Percentiles rank a stretch among this genome's conserved stretches.
Evolutionary conservation across 2,888 invertebrate species (phyloP).

Genomic region (Branchellion lobata): DNA sequence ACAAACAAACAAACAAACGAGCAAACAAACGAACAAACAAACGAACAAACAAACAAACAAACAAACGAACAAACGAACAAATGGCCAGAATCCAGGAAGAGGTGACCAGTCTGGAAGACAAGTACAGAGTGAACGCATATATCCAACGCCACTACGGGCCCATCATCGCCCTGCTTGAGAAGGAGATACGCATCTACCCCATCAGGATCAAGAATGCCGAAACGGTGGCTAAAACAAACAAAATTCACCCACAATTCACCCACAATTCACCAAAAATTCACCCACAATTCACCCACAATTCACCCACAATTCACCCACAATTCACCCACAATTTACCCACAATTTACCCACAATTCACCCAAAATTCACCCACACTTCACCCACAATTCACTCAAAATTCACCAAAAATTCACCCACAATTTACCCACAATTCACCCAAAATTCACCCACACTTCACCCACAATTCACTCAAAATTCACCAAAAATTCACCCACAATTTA

Average conservation of each 20-base stretch:
- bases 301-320: no score
- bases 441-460: no score
- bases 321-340: no score
- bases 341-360: no score
- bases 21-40: neutral
- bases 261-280: neutral
- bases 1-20: neutral
- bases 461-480: no score
- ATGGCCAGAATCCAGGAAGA: neutral
- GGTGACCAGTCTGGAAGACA: constrained; percentile 3
- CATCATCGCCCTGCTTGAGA: constrained; percentile 22
- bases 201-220: constrained; percentile 26
- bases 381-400: no score
- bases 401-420: no score
- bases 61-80: neutral
- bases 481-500: no score
- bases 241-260: neutral
- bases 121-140: neutral
- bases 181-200: constrained; percentile 12
- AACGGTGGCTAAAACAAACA: neutral
- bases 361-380: no score
- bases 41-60: neutral
- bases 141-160: constrained; percentile 15
- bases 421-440: no score
- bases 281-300: neutral